A percentile compares a stretch with the other conserved stretches of the same genome.
phyloP scores from a whole-genome alignment of 2,113 vertebrate genomes.

The Microtus richardsoni region DNA sequence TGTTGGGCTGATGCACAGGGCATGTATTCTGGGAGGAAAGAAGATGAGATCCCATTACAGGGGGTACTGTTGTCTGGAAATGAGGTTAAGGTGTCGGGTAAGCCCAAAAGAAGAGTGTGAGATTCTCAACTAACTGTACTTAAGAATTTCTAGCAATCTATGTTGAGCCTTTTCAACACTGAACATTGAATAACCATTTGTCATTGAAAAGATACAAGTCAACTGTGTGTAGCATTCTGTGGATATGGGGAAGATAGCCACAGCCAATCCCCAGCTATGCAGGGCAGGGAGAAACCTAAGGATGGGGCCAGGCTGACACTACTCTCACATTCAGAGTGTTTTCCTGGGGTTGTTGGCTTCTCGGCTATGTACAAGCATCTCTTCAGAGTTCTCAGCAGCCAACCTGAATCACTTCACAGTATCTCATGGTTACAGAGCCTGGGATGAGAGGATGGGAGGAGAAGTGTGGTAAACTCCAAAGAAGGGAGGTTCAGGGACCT shows the following conservation, averaged over 20 bases:
- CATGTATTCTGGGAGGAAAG: constrained; percentile 1
- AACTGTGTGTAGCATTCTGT: neutral
- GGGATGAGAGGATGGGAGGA: neutral
- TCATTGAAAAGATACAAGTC: neutral
- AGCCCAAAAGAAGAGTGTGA: neutral
- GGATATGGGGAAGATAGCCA: neutral
- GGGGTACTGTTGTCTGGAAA: neutral
- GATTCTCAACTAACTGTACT: neutral
- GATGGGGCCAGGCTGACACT: too few relatives aligned
- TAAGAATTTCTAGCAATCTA: neutral
- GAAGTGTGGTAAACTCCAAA: constrained; percentile 60
- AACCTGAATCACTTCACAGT: neutral
- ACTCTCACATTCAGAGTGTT: accelerated
- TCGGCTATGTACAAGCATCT: neutral
- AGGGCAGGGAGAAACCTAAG: neutral
- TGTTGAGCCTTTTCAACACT: neutral
- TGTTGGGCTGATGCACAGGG: neutral
- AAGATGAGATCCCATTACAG: neutral
- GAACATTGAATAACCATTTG: neutral
- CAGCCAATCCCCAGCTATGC: neutral
- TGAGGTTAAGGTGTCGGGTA: neutral
- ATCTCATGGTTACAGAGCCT: constrained; percentile 49
- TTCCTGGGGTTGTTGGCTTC: neutral
- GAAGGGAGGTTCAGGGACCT: constrained; percentile 53
- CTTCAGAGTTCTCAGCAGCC: neutral